phyloP scores from a whole-genome alignment of 2,797 vertebrate species.

The Gallirallus australis region DNA sequence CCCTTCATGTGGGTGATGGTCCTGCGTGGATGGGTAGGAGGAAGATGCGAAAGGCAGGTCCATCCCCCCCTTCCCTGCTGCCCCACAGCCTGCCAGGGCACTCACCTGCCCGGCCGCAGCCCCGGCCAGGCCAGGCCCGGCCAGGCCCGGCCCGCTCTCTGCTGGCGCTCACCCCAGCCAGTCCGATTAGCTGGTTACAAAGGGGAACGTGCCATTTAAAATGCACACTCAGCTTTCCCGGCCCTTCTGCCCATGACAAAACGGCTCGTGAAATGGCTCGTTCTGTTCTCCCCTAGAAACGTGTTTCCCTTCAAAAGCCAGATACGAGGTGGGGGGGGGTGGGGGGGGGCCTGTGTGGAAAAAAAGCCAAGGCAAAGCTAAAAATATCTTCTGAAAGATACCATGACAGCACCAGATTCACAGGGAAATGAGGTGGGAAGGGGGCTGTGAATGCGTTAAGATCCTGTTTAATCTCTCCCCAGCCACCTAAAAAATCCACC shows the following conservation, averaged over 20 bases:
- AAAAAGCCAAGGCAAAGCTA: constrained; percentile 38
- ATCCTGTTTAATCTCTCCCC: constrained; percentile 58
- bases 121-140: fast-evolving
- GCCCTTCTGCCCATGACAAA: constrained; percentile 10
- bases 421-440: constrained; percentile 52
- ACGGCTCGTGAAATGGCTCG: constrained; percentile 40
- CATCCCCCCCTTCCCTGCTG: neutral
- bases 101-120: neutral
- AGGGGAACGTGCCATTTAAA: constrained; percentile 37
- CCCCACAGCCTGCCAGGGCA: neutral
- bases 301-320: constrained; percentile 34
- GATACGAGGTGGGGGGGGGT: neutral
- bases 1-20: fast-evolving
- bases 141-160: neutral
- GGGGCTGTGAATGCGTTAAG: constrained; percentile 43
- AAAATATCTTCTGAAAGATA: constrained; percentile 62
- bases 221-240: constrained; percentile 31
- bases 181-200: constrained; percentile 2
- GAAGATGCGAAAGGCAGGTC: neutral
- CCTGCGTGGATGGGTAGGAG: fast-evolving
- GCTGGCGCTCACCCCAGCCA: neutral
- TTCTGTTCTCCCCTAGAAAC: constrained; percentile 34
- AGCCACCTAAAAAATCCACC: constrained; percentile 19
- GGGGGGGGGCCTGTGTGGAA: neutral
- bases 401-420: constrained; percentile 38